Evolutionary conservation across 1,140 invertebrate genomes (phyloP).

Genomic region (Hydropsyche tenuis): DNA sequence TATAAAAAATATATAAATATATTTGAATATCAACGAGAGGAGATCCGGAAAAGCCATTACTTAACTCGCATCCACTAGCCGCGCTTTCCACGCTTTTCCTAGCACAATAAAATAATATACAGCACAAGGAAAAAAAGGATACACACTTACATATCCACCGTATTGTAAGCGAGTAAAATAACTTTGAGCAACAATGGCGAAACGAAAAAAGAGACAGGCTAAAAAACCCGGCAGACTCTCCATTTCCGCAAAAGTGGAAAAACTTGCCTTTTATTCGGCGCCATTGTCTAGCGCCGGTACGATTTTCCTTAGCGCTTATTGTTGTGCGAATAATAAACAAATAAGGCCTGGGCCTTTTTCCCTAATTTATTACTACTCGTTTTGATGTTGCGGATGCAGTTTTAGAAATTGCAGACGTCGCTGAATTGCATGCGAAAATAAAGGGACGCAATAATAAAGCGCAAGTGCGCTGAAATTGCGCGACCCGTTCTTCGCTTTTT

Average conservation of each 20-base stretch:
- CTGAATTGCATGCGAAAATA: no score
- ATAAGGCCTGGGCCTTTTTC: no score
- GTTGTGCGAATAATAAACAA: no score
- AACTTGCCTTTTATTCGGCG: slow-evolving; percentile 31
- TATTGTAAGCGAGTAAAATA: no score
- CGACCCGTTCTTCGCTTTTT: no score
- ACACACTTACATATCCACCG: slow-evolving; percentile 14
- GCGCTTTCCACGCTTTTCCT: background rate
- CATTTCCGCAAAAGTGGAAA: slow-evolving; percentile 30
- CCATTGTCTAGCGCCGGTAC: slow-evolving; percentile 12
- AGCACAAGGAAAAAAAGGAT: background rate
- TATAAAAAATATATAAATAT: background rate
- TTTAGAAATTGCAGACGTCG: no score
- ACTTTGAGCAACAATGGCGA: slow-evolving; percentile 32
- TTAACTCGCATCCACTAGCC: slow-evolving; percentile 17
- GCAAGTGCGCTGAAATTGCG: no score
- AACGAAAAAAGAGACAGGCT: slow-evolving; percentile 1
- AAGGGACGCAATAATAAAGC: no score
- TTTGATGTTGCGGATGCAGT: no score
- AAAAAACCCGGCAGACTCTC: slow-evolving; percentile 29
- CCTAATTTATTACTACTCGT: no score
- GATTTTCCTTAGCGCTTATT: no score
- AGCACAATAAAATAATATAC: background rate
- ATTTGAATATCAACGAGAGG: slow-evolving; percentile 21
- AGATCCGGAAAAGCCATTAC: slow-evolving; percentile 23